Conservation (phyloP, 2,113 vertebrate genomes). For the Carassius gibelio region DNA sequence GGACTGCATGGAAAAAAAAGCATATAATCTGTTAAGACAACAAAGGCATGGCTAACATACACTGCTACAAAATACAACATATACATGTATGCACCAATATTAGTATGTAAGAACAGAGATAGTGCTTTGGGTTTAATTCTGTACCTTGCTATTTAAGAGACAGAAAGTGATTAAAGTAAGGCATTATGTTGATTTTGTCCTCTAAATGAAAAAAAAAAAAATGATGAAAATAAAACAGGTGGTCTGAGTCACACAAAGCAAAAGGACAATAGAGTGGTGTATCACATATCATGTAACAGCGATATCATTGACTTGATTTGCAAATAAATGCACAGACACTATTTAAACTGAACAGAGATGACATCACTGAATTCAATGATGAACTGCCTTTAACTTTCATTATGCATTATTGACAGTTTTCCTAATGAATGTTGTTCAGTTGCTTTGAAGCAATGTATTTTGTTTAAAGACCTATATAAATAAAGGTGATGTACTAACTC, state of each 20-base stretch:
- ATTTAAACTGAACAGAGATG: too few relatives aligned
- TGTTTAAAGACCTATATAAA: too few relatives aligned
- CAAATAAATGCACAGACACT: too few relatives aligned
- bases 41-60: conserved; percentile 64
- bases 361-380: too few relatives aligned
- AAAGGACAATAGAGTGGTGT: conserved; percentile 26
- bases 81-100: conserved; percentile 64
- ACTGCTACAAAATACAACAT: conserved; percentile 74
- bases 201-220: conserved; percentile 40
- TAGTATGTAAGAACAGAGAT: conserved; percentile 61
- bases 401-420: too few relatives aligned
- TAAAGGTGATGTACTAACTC: neutral
- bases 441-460: too few relatives aligned
- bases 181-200: conserved; percentile 61
- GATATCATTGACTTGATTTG: too few relatives aligned
- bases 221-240: neutral
- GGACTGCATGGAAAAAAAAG: conserved; percentile 72
- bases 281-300: too few relatives aligned
- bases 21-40: conserved; percentile 65
- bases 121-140: conserved; percentile 51
- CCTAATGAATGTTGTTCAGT: too few relatives aligned
- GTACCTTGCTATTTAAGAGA: conserved; percentile 36
- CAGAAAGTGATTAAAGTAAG: conserved; percentile 64
- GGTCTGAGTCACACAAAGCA: neutral
- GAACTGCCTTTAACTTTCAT: too few relatives aligned